Conservation (phyloP, 2,113 vertebrate species). For the Rhinogobius similis region DNA sequence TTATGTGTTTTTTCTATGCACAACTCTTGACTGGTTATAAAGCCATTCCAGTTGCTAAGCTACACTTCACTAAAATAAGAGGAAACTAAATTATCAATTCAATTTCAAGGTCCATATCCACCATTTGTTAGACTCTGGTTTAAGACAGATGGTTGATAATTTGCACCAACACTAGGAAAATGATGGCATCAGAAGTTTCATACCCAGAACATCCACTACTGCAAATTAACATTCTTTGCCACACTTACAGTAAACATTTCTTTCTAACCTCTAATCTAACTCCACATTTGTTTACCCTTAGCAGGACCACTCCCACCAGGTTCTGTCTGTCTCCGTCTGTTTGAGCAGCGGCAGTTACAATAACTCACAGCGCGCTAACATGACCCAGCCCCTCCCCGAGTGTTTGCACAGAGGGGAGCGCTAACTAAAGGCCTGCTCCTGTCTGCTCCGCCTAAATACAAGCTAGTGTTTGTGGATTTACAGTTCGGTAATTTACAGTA, state of each 20-base stretch:
- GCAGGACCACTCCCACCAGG: neutral
- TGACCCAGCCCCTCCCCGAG: neutral
- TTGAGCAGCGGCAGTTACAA: neutral
- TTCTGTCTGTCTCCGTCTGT: neutral
- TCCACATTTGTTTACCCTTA: neutral
- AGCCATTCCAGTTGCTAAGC: neutral
- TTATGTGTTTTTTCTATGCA: neutral
- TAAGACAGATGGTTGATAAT: slow-evolving; percentile 1
- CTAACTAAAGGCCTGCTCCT: slow-evolving; percentile 11
- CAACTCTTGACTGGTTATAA: neutral
- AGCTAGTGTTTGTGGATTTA: slow-evolving; percentile 7
- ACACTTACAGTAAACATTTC: neutral
- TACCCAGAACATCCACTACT: neutral
- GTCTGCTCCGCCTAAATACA: slow-evolving; percentile 2
- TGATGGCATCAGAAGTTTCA: neutral
- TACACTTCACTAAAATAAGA: neutral
- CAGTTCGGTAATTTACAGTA: slow-evolving; percentile 19
- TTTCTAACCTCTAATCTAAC: neutral
- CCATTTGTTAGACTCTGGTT: neutral
- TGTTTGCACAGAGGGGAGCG: slow-evolving; percentile 11
- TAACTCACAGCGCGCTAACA: slow-evolving; percentile 4
- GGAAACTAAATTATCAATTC: neutral
- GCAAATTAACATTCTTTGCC: neutral
- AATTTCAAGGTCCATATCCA: neutral
- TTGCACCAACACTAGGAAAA: neutral